A percentile compares a stretch with the other conserved stretches of the same genome.
Evolutionary conservation across 2,888 invertebrate species (phyloP).

Genomic region (Bombyx huttoni): DNA sequence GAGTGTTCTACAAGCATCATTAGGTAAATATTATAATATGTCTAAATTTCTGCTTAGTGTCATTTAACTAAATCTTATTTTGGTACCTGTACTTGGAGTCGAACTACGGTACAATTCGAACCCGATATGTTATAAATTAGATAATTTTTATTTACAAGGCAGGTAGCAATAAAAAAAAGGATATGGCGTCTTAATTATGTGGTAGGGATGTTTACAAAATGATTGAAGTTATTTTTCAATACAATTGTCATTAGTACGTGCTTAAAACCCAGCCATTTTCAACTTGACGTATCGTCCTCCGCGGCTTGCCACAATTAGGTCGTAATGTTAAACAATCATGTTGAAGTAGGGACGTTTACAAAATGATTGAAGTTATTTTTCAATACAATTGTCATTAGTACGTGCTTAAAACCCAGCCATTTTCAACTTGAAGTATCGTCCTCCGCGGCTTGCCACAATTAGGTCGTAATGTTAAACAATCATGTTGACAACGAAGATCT

Average conservation of each 20-base stretch:
- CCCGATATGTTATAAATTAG: too few species aligned
- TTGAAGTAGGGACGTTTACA: background rate
- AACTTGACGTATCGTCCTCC: conserved; percentile 13
- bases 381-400: background rate
- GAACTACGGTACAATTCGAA: too few species aligned
- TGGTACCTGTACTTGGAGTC: too few species aligned
- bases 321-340: conserved; percentile 2
- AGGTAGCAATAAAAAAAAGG: too few species aligned
- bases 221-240: background rate
- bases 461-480: conserved; percentile 8
- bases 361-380: background rate
- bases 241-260: background rate
- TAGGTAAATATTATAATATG: conserved; percentile 3
- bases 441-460: conserved; percentile 20
- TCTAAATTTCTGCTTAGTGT: too few species aligned
- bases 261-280: too few species aligned
- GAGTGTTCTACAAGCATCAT: conserved; percentile 9
- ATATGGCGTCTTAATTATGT: too few species aligned
- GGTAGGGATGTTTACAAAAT: background rate
- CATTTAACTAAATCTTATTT: too few species aligned
- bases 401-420: too few species aligned
- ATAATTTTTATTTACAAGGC: too few species aligned
- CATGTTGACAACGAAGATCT: background rate
- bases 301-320: conserved; percentile 20
- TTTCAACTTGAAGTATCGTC: conserved; percentile 9